Conservation (phyloP, 2,888 invertebrate genomes). For the Hartigia nigra region DNA sequence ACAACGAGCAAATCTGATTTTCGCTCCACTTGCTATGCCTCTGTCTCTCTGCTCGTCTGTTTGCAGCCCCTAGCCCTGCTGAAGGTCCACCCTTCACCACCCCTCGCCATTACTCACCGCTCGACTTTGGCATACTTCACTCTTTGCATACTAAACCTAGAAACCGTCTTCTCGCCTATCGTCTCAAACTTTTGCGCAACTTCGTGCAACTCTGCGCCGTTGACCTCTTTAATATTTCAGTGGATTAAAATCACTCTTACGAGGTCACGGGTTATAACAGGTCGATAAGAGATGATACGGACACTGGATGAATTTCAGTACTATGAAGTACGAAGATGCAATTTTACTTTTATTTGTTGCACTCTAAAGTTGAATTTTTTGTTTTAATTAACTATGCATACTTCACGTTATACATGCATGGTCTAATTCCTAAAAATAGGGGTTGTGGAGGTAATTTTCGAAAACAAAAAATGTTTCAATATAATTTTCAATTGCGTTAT, state of each 20-base stretch:
- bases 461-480: no score
- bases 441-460: no score
- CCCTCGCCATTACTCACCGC: constrained; percentile 33
- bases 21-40: constrained; percentile 60
- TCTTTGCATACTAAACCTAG: constrained; percentile 45
- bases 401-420: no score
- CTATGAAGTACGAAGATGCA: no score
- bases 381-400: no score
- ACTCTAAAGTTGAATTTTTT: no score
- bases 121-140: constrained; percentile 58
- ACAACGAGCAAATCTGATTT: constrained; percentile 66
- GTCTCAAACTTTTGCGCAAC: constrained; percentile 31
- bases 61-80: constrained; percentile 19
- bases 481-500: no score
- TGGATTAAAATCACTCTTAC: not conserved
- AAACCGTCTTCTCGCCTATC: constrained; percentile 17
- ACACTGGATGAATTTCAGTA: no score
- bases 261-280: no score
- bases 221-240: constrained; percentile 18
- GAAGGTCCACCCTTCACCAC: constrained; percentile 10
- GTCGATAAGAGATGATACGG: no score
- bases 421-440: no score
- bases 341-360: no score
- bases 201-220: constrained; percentile 21
- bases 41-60: constrained; percentile 25